Percentiles rank a stretch among this genome's conserved stretches.
Conservation (phyloP, 1,140 invertebrate species). For the Potamilus streckersoni region DNA sequence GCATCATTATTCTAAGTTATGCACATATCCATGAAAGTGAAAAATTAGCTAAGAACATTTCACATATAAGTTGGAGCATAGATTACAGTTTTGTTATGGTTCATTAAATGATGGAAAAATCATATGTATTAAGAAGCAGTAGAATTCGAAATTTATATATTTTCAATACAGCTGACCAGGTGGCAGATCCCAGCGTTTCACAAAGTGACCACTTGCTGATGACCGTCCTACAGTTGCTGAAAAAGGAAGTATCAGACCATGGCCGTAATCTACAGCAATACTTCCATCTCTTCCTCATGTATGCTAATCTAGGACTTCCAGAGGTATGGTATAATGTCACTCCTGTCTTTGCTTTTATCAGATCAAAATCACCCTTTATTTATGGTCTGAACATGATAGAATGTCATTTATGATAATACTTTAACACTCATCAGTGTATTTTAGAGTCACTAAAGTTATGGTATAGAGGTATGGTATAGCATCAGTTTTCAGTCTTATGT, state of each 20-base stretch:
- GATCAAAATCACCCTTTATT: no score
- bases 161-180: constrained; percentile 69
- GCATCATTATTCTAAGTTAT: no score
- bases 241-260: constrained; percentile 89
- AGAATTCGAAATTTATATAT: no score
- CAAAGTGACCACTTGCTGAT: constrained; percentile 85
- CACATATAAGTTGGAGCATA: no score
- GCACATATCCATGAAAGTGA: no score
- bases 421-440: no score
- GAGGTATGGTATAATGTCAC: constrained; percentile 70
- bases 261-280: constrained; percentile 93
- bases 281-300: constrained; percentile 94
- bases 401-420: no score
- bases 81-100: no score
- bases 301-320: constrained; percentile 80
- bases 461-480: constrained; percentile 70
- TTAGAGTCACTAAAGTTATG: not conserved
- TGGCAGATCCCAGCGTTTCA: constrained; percentile 76
- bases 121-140: constrained; percentile 89
- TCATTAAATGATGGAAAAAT: no score
- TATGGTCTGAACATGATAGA: no score
- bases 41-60: no score
- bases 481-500: not conserved
- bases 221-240: constrained; percentile 80
- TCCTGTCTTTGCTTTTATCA: not conserved